Conservation (phyloP, 2,113 vertebrate species). For the Axis porcinus region DNA sequence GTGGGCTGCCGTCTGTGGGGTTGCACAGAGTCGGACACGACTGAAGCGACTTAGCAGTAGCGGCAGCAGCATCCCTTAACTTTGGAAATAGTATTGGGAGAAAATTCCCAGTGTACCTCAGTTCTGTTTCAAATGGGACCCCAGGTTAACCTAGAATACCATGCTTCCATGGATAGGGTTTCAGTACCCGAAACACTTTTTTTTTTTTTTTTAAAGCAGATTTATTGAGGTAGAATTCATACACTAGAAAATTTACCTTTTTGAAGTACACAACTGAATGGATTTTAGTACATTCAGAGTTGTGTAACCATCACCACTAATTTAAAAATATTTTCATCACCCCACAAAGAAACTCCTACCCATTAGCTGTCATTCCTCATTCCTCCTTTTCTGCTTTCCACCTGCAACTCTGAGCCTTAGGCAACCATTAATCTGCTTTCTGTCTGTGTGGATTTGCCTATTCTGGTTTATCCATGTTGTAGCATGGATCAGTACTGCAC, state of each 20-base stretch:
- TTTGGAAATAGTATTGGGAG: neutral
- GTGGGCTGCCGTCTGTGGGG: no score
- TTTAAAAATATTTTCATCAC: neutral
- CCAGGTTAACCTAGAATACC: neutral
- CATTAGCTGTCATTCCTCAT: neutral
- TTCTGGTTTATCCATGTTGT: neutral
- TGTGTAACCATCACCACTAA: neutral
- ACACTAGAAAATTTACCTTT: neutral
- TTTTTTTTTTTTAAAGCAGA: neutral
- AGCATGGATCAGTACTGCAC: neutral
- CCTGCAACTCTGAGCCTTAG: neutral
- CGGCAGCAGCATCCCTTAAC: neutral
- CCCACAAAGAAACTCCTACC: neutral
- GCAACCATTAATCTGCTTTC: neutral
- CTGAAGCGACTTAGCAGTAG: no score
- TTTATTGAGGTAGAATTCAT: neutral
- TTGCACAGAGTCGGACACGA: no score
- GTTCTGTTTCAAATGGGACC: neutral
- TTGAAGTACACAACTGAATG: neutral
- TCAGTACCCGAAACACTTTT: neutral
- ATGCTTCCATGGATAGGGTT: neutral
- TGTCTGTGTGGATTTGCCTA: neutral
- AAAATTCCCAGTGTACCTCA: neutral
- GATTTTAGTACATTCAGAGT: neutral
- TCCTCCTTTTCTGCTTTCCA: rapidly evolving